phyloP scores from a whole-genome alignment of 2,888 invertebrate species.

The Coelogynopora nodosa region DNA sequence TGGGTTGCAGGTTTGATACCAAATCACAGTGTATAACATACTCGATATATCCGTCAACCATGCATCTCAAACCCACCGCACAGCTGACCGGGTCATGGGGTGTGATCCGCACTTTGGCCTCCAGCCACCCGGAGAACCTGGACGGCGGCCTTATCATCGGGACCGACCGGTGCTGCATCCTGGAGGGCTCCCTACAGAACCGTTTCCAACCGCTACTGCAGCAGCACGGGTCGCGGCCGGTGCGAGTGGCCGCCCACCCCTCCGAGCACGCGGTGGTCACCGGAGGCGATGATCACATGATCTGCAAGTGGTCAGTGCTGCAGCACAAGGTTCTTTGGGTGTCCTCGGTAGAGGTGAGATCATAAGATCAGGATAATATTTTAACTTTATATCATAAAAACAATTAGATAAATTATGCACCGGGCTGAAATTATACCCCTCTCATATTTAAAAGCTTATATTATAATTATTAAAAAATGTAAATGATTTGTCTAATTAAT shows the following conservation, averaged over 20 bases:
- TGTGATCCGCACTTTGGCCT: neutral
- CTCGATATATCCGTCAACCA: no score
- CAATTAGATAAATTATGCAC: neutral
- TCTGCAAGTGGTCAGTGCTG: slow-evolving; percentile 78
- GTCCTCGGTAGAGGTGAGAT: slow-evolving; percentile 68
- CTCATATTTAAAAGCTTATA: neutral
- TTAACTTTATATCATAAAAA: neutral
- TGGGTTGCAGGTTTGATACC: no score
- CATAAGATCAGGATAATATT: neutral
- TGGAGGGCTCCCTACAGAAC: slow-evolving; percentile 82
- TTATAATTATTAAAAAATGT: neutral
- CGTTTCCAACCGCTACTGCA: slow-evolving; percentile 73
- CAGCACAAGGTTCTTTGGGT: slow-evolving; percentile 78
- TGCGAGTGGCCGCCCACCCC: slow-evolving; percentile 75
- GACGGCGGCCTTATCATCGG: slow-evolving; percentile 87
- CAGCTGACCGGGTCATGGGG: neutral
- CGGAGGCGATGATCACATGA: slow-evolving; percentile 83
- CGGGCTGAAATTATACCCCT: neutral
- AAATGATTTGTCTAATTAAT: neutral
- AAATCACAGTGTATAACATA: no score
- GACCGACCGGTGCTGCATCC: slow-evolving; percentile 79
- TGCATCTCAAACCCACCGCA: no score
- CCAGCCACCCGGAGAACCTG: slow-evolving; percentile 72
- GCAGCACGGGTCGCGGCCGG: slow-evolving; percentile 43
- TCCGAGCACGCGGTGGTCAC: slow-evolving; percentile 81